Base-by-base conservation (phyloP, 2,888 invertebrate species). In the Drosophila pullipes region DNA sequence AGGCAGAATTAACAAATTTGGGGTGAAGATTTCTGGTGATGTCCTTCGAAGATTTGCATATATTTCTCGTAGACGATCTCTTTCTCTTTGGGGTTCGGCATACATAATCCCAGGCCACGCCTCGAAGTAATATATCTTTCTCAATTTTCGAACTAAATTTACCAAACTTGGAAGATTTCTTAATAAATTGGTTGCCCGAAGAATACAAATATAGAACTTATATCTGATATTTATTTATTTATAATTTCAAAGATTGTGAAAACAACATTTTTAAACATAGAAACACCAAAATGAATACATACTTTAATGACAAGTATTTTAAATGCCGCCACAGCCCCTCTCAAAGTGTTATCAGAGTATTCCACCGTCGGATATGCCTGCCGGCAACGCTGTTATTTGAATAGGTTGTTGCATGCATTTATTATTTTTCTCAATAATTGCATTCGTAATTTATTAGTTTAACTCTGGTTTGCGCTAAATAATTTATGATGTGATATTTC, bases 361-460 rank as follows among this genome's bases (percentile, higher is more conserved):
- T 25, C 1, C 9, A 4, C 16, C 2, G 47, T 47, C 16, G 28
- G 47, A 47, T 25, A 47, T 16, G 25, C 16, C 25, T 2, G 13
- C 2, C 1, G 22, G 47, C 22, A 22, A 7, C 47, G 13, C 13
- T 3, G 3, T 7, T 47, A 4, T 47, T 47, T 25, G 16, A 47
- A 25, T 25, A 47, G 25, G 47, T 25, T 22, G 25, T 37, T 37
- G 54, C 25, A 35, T 55, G 13, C 18, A 39, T 11, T 55, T 39
- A 61, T 67, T 61, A 41, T 53, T 44, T 33, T 55, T 57, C 25
- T 47, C 47, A 22, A 47, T 61, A 53, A 61, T 67, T 73, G 33
- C 44, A 30, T 55, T 31, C n/a, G n/a, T 11, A 33, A 66, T 66
- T 74, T 52, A 61, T 59, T 53, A 41, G 28, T 52, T 52, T 30